Evolutionary conservation across 2,888 invertebrate species (phyloP), one percentile per base, ranked within the genome.

Genomic region (Thymelicus lineola): DNA sequence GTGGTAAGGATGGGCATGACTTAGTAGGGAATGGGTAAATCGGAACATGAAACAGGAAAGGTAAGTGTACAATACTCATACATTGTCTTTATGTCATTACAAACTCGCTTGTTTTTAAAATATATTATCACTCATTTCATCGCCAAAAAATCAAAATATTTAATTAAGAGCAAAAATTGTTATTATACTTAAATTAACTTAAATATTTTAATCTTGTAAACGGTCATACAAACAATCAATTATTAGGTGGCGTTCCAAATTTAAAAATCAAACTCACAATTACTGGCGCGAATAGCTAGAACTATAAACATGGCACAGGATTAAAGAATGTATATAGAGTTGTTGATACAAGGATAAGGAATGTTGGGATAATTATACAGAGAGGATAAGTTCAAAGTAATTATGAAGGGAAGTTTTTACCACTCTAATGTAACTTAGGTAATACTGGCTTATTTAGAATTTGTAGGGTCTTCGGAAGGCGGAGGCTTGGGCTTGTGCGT

Each of bases 401-500:
- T 12, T 63, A 9, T 59, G 15, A 15, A 64, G 48, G 58, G 68
- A 48, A 46, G 68, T 57, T 69, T 57, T 63, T 58, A 69, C 63
- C 69, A 64, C 63, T 58, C 63, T 69, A 62, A 63, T 62, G 69
- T 69, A 69, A 69, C 69, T 70, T 64, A 74, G 57, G 67, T 72
- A 72, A 74, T 74, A 74, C 70, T 73, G 74, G 63, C 57, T 69
- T 58, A 58, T 69, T 90, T 90, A 90, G 86, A 85, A 91, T 80
- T 90, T 91, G 88, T 89, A 90, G 48, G 84, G 82, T 75, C 89
- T 87, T 84, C 90, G 90, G 90, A 79, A 92, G 66, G 87, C 79
- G 71, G 83, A 79, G 6, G 87, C 87, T 65, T 90, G 89, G 36
- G 90, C 85, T 64, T 86, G 86, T 28, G 86, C 85, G 68, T 75